Evolutionary conservation across 2,888 invertebrate genomes (phyloP).

Genomic region (Invenusta paracnida): DNA sequence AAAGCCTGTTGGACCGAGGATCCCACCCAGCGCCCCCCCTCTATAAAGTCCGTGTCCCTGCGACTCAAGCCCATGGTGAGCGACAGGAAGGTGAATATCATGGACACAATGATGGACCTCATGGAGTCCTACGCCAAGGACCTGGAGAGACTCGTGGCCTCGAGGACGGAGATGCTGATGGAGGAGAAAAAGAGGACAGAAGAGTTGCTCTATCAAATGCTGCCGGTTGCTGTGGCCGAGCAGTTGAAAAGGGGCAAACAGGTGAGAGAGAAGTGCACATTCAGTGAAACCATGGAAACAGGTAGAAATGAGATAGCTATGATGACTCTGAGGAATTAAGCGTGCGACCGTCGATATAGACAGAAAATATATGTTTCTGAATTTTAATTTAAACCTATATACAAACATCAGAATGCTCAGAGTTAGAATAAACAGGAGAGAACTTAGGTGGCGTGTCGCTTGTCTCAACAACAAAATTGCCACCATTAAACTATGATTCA

Average conservation of each 20-base stretch:
- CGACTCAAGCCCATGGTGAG: constrained; percentile 25
- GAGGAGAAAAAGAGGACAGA: constrained; percentile 81
- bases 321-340: too few species aligned
- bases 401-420: too few species aligned
- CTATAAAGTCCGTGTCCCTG: neutral
- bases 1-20: constrained; percentile 32
- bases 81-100: constrained; percentile 45
- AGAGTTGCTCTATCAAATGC: constrained; percentile 93
- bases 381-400: too few species aligned
- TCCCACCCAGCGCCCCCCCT: constrained; percentile 8
- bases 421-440: too few species aligned
- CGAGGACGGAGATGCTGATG: constrained; percentile 74
- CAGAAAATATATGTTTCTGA: too few species aligned
- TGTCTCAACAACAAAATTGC: too few species aligned
- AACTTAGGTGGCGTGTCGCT: too few species aligned
- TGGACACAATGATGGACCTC: constrained; percentile 47
- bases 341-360: too few species aligned
- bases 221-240: constrained; percentile 94
- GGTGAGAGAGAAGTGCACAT: too few species aligned
- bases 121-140: constrained; percentile 46
- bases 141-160: constrained; percentile 44
- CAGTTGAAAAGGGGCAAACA: constrained; percentile 83
- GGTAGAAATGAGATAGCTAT: too few species aligned
- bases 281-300: too few species aligned
- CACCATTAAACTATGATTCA: too few species aligned